Evolutionary conservation across 2,797 vertebrate species (phyloP).

Genomic region (Eurystomus glaucurus): DNA sequence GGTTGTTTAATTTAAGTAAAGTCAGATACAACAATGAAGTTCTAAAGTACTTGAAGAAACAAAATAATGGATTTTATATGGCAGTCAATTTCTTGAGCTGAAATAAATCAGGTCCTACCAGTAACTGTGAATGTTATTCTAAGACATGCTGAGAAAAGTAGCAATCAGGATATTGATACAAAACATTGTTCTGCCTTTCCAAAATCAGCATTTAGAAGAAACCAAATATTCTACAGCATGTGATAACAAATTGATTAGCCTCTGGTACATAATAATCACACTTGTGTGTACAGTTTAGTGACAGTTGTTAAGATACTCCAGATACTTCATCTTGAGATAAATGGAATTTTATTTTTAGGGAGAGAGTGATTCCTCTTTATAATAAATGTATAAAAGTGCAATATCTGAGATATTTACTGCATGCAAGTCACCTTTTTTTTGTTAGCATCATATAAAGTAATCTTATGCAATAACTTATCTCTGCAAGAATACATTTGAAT

Average conservation of each 20-base stretch:
- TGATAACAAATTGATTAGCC: not conserved
- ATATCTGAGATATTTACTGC: constrained; percentile 45
- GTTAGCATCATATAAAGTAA: constrained; percentile 54
- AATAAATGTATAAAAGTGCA: constrained; percentile 68
- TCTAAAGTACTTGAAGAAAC: not conserved
- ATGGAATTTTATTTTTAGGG: constrained; percentile 68
- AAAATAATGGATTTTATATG: not conserved
- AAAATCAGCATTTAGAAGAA: not conserved
- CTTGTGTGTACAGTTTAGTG: not conserved
- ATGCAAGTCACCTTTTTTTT: constrained; percentile 30
- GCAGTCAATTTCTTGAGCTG: not conserved
- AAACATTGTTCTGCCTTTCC: not conserved
- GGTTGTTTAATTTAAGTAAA: not conserved
- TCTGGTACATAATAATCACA: not conserved
- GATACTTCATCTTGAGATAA: constrained; percentile 56
- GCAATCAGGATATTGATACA: not conserved
- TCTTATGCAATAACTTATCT: constrained; percentile 26
- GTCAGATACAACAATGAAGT: not conserved
- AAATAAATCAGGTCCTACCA: not conserved
- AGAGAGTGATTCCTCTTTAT: constrained; percentile 46
- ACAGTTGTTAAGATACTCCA: constrained; percentile 62
- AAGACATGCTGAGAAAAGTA: not conserved
- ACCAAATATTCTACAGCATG: not conserved
- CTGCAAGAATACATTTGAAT: constrained; percentile 54
- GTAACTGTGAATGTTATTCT: not conserved